Conservation (phyloP, 30 jellyfish, hydroid and myxozoan species). For the Morbakka virulenta region DNA sequence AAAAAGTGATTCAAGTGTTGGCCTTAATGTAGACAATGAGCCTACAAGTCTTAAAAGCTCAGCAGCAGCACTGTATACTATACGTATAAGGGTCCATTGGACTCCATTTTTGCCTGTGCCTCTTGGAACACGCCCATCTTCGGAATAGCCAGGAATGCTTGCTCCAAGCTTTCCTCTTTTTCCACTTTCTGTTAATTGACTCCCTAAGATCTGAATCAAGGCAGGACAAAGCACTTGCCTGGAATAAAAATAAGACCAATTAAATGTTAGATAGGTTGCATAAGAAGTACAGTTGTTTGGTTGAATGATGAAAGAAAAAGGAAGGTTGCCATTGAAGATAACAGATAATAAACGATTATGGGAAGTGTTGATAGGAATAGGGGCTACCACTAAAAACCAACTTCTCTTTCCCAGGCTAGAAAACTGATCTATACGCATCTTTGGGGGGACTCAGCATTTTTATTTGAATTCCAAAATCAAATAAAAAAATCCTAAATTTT, state of each 20-base stretch:
- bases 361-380: neutral
- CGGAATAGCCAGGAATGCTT: constrained; percentile 15
- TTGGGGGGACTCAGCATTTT: no score
- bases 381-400: no score
- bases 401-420: no score
- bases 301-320: no score
- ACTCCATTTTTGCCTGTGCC: constrained; percentile 51
- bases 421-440: no score
- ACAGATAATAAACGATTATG: no score
- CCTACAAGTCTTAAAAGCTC: constrained; percentile 91
- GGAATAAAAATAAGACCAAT: neutral
- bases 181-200: constrained; percentile 67
- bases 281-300: no score
- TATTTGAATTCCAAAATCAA: no score
- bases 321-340: no score
- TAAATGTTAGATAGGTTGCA: no score
- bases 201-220: constrained; percentile 75
- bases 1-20: constrained; percentile 84
- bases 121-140: constrained; percentile 71
- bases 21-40: constrained; percentile 67
- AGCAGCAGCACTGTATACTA: constrained; percentile 68
- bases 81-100: constrained; percentile 47
- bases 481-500: no score
- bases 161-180: constrained; percentile 59
- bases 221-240: constrained; percentile 97